Base-by-base conservation (phyloP, 2,113 vertebrate genomes). In the Limnothrissa miodon region DNA sequence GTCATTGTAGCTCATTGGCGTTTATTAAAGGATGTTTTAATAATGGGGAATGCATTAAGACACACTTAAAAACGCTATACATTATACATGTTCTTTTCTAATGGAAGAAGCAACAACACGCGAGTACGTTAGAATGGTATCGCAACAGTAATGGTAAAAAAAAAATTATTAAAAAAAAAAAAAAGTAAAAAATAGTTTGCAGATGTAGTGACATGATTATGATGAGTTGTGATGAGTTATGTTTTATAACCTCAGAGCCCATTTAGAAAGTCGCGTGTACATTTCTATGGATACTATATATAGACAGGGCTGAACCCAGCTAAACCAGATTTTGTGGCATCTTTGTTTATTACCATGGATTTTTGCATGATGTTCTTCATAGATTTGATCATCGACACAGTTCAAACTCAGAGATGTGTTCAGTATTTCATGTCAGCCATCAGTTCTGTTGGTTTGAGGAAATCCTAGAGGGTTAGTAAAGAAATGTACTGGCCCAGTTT, bases 21-120 rank as follows among this genome's bases (percentile, higher is more conserved):
- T 70, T 45, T 45, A 82, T 59, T 74, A 45, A 29, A 29, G 44
- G 44, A 74, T 81, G 46, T 85, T 86, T 83, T 84, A 82, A 87
- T 85, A 86, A 83, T 83, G 48, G 56, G 82, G 82, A 84, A 56
- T 79, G 48, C 83, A 86, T 84, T 80, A 87, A 83, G 53, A 85
- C 80, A 36, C 45, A 82, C 86, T 80, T 84, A 80, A 84, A 85
- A 85, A 85, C 83, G 62, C 84, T 62, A 82, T 83, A 59, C 80
- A 84, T 85, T 79, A 81, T 83, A 83, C 82, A 84, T 85, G 82
- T 46, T 82, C 81, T 48, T 13, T 78, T 36, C 79, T 39, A 81
- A 81, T 36, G 80, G 48, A 81, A 56, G 51, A 74, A 53, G 39
- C 9, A 81, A 39, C 9, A 56, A 70, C 66, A 70, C 66, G 66